Base-by-base conservation (phyloP, 2,888 invertebrate genomes). In the Drosophila melanosoma region DNA sequence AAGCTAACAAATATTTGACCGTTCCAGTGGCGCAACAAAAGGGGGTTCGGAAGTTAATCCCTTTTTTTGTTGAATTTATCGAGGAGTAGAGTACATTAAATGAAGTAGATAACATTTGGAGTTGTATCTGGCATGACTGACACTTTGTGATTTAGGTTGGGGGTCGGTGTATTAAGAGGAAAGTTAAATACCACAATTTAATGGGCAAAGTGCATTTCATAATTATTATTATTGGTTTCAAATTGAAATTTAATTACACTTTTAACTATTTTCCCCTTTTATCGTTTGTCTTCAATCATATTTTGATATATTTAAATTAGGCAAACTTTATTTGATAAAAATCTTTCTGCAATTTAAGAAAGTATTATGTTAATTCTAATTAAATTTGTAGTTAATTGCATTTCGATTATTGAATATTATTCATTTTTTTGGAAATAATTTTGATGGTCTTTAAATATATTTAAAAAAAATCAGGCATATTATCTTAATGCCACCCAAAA, bases 21-120 rank as follows among this genome's bases (percentile, higher is more conserved):
- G 15, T 20, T 10, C 11, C 77, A 67, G 71, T n/a, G 71, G 57
- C 63, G 63, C 58, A 10, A 36, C 15, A 6, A 1, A 6, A 1
- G 56, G 40, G 56, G 53, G 3, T 0, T 3, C 20, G 58, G 5
- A 45, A 23, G 7, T 42, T 33, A n/a, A 6, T 10, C 5, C 17
- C 20, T n/a, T 56, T 5, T 48, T 36, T n/a, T 29, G 26, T 6
- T 29, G n/a, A 3, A 17, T 3, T 3, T 23, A 32, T 61, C n/a
- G 32, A 12, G 33, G 17, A 20, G 33, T 12, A 11, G 15, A 42
- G 17, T 23, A n/a, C 42, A 23, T 29, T 23, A 45, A 36, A 32
- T 29, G n/a, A 17, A 33, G 5, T 40, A 42, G 57, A 20, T 32
- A 26, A 23, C 15, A 2, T 15, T 7, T 20, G 7, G 20, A 20